Conservation (phyloP, 92 coral and sea anemone species). For the Palythoa grandiflora region DNA sequence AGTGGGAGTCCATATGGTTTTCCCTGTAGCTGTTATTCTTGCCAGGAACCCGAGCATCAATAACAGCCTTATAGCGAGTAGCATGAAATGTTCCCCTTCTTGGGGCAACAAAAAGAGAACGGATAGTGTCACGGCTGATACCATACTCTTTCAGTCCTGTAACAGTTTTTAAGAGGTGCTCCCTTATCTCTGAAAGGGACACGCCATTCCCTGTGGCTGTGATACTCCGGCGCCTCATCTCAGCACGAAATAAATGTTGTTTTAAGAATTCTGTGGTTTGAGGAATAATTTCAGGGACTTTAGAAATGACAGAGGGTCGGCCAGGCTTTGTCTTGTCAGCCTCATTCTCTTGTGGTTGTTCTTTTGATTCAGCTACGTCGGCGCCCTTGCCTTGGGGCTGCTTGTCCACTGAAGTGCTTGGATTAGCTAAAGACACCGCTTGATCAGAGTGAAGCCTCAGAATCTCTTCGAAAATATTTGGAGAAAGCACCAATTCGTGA, state of each 20-base stretch:
- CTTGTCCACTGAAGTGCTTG: conserved; percentile 36
- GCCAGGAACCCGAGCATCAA: conserved; percentile 53
- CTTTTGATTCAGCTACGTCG: conserved; percentile 35
- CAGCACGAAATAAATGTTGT: conserved; percentile 56
- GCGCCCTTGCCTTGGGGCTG: conserved; percentile 20
- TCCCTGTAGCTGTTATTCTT: conserved; percentile 46
- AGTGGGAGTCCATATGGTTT: conserved; percentile 28
- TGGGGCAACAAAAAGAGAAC: conserved; percentile 50
- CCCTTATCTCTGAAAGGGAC: conserved; percentile 41
- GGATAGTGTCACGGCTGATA: conserved; percentile 55
- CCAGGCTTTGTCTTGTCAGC: conserved; percentile 32
- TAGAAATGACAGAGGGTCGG: conserved; percentile 27
- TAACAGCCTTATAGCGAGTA: conserved; percentile 45
- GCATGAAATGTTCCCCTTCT: conserved; percentile 46
- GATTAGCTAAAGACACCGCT: conserved; percentile 26
- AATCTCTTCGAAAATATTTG: conserved; percentile 35
- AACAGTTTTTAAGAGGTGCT: conserved; percentile 48
- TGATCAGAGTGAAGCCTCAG: conserved; percentile 29
- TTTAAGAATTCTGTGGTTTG: conserved; percentile 54
- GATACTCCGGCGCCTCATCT: conserved; percentile 47
- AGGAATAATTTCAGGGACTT: conserved; percentile 38
- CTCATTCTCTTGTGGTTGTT: conserved; percentile 25
- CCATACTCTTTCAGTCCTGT: conserved; percentile 44
- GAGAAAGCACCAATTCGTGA: conserved; percentile 36
- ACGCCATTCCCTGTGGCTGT: conserved; percentile 60